Evolutionary conservation across 2,797 vertebrate genomes (phyloP), one percentile per base, ranked within the genome.

Genomic region (Parauchenoglanis ngamensis): DNA sequence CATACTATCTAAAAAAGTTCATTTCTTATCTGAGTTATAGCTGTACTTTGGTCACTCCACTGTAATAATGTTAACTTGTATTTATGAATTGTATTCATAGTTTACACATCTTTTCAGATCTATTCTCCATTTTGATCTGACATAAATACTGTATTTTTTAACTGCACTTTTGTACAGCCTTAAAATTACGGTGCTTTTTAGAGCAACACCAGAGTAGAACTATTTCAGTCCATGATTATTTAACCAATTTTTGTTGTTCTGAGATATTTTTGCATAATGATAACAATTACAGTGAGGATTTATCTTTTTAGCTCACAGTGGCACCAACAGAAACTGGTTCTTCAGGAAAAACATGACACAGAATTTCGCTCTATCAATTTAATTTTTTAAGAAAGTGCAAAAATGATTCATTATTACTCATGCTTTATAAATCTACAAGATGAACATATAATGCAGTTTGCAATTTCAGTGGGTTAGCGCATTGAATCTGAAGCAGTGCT

Each of bases 301-400:
- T 56, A 35, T 31, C 28, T 78, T 76, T 78, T 56, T 4, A 56
- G 49, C 19, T 56, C 15, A 4, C 8, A 10, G 49, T 15, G 4
- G 44, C 49, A 28, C 52, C n/a, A 57, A 4, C 49, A 31, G 10
- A 31, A 77, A 12, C 2, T 5, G 15, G 7, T 12, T 56, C 73
- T 76, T 76, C 46, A 17, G 25, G 73, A 28, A 31, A 21, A 21
- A 7, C 15, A 17, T 5, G 2, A 35, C 28, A 78, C 0, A 23
- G 23, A 72, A 4, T 11, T 7, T 12, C 31, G 31, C 54, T 56
- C 52, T 56, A 49, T 7, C 52, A 28, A 25, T 21, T 84, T 72
- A 56, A 49, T 84, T 70, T 85, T 85, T 61, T 19, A 84, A 72
- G 83, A 40, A 13, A 35, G 21, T 31, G 19, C 54, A 79, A 57